Percentiles rank a stretch among this genome's conserved stretches.
phyloP scores from a whole-genome alignment of 2,888 invertebrate genomes.

The Lasius platythorax region DNA sequence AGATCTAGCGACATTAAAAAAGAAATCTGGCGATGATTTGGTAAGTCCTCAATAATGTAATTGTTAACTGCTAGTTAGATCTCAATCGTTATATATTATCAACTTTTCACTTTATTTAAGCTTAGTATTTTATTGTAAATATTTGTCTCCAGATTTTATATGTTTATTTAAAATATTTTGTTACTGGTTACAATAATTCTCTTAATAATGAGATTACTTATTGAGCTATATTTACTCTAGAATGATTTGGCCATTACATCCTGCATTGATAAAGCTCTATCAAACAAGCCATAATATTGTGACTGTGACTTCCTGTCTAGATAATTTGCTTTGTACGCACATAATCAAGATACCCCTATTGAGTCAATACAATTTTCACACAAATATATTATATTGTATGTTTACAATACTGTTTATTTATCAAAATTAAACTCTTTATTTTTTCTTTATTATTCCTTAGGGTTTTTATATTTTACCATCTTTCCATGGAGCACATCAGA shows the following conservation, averaged over 20 bases:
- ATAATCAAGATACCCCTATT: conserved; percentile 8
- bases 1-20: conserved; percentile 94
- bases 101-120: background rate
- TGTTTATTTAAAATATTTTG: conserved; percentile 5
- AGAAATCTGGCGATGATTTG: conserved; percentile 93
- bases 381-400: conserved; percentile 12
- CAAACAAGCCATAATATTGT: conserved; percentile 50
- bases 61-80: background rate
- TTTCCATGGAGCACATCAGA: conserved; percentile 92
- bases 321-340: conserved; percentile 60
- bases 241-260: conserved; percentile 64
- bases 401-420: conserved; percentile 7
- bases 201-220: conserved; percentile 13
- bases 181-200: background rate
- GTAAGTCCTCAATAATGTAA: conserved; percentile 81
- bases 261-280: conserved; percentile 68
- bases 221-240: conserved; percentile 4
- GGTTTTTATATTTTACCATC: conserved; percentile 96
- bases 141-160: conserved; percentile 7
- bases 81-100: background rate
- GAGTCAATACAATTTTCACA: conserved; percentile 27
- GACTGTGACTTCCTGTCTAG: conserved; percentile 72
- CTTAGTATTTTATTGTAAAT: conserved; percentile 10
- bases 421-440: background rate
- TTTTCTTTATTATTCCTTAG: conserved; percentile 82